Base-by-base conservation (phyloP, 2,113 vertebrate genomes). In the Melanerpes aurifrons region DNA sequence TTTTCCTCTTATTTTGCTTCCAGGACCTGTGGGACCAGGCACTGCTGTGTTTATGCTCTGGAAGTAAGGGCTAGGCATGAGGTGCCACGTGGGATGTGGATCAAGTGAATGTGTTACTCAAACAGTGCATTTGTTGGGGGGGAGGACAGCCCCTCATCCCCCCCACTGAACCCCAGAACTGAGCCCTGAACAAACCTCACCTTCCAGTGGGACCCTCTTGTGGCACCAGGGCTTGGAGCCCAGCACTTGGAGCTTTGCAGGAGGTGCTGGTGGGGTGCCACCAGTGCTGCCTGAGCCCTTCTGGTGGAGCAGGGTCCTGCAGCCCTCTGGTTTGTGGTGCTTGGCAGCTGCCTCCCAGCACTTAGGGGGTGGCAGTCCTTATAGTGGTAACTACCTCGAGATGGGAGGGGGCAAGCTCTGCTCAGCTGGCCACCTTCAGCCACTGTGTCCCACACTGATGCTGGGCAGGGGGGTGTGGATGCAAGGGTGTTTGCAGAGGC, bases 21-120 rank as follows among this genome's bases (percentile, higher is more conserved):
- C 32, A 37, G 91, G 93, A 92, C 78, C 47, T 82, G 43, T 37
- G 81, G 95, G 92, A 94, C 92, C 90, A 95, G 82, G 92, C 76
- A 29, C 62, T 78, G 82, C 13, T 3, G 8, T 78, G 91, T 96
- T 95, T 89, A 80, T 87, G 50, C 91, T 90, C 91, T 81, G 15
- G 17, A 89, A 94, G 89, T 82, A 56, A 90, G 90, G 92, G 68
- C 35, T 35, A 35, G 35, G 35, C 59, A 31, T 10, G 35, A 62
- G 48, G 74, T 79, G 87, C 74, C 31, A 35, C 22, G 83, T 32
- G 40, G 76, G 64, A 43, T 57, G 89, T 63, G 77, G 25, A 48
- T 88, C 6, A 10, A 85, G 67, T 91, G 86, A 96, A 95, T 64
- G 91, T 96, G 76, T 95, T 72, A 69, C 67, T 70, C 32, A 72